Evolutionary conservation across 2,888 invertebrate species (phyloP).

Genomic region (Phyto melanocephala): DNA sequence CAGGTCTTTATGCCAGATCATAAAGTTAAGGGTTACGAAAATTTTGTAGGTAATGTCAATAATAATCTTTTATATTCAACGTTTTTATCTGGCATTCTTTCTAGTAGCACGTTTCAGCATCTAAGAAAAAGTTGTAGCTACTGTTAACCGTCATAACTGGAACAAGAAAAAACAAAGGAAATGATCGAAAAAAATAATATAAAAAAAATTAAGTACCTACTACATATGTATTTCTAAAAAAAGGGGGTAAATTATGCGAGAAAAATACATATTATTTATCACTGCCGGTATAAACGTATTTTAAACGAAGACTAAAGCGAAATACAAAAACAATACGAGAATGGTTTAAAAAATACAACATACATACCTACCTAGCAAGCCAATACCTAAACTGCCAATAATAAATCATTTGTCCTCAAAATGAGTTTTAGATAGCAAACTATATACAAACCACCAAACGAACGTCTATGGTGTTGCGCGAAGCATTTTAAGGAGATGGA

Average conservation of each 20-base stretch:
- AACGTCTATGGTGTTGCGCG: slow-evolving; percentile 36
- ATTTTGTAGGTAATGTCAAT: too few relatives aligned
- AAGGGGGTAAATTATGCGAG: neutral
- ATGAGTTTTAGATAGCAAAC: slow-evolving; percentile 32
- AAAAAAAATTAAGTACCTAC: too few relatives aligned
- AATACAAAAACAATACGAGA: slow-evolving; percentile 2
- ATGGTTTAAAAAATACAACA: slow-evolving; percentile 2
- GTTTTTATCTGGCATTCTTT: too few relatives aligned
- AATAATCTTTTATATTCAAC: too few relatives aligned
- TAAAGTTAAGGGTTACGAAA: too few relatives aligned
- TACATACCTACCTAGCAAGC: neutral
- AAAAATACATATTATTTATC: neutral
- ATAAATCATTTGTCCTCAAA: slow-evolving; percentile 56
- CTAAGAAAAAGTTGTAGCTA: too few relatives aligned
- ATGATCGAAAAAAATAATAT: too few relatives aligned
- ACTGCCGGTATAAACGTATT: neutral
- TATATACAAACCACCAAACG: neutral
- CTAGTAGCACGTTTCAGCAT: too few relatives aligned
- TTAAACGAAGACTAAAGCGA: neutral
- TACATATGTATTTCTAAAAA: neutral
- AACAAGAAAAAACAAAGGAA: too few relatives aligned
- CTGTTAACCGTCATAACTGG: too few relatives aligned
- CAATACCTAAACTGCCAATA: slow-evolving; percentile 16
- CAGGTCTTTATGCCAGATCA: too few relatives aligned
- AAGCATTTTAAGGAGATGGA: slow-evolving; percentile 39